Conservation (phyloP, 2,113 vertebrate genomes). For the Tachycineta bicolor region DNA sequence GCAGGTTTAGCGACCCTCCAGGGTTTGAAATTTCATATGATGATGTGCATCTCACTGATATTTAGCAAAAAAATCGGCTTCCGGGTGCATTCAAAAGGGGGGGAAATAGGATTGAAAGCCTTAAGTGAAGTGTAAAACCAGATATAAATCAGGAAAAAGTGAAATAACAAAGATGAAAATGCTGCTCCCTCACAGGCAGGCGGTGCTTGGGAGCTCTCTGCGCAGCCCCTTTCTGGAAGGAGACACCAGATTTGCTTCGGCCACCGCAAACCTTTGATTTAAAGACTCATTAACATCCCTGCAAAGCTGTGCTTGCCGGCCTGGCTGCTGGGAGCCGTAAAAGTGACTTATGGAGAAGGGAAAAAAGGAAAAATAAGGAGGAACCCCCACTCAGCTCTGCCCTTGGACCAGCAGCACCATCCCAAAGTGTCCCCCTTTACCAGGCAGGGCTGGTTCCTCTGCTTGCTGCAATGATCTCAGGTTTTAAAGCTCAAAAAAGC, state of each 20-base stretch:
- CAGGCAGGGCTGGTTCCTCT: not conserved
- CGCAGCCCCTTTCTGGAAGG: not conserved
- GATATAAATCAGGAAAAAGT: not conserved
- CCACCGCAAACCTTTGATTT: not conserved
- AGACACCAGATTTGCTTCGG: not conserved
- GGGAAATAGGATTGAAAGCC: not conserved
- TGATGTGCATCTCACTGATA: not conserved
- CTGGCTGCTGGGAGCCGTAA: not conserved
- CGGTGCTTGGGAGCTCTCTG: accelerated
- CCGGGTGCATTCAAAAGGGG: not conserved
- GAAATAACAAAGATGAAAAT: too few species aligned
- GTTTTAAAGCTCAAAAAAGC: not conserved
- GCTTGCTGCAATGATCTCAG: not conserved
- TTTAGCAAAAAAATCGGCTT: not conserved
- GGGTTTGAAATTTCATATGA: not conserved
- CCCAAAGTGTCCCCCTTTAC: not conserved
- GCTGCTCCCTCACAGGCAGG: not conserved
- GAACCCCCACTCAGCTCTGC: not conserved
- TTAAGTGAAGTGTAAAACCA: not conserved
- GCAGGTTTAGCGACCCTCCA: not conserved
- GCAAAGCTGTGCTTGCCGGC: not conserved
- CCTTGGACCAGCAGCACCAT: not conserved
- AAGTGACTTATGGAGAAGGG: not conserved
- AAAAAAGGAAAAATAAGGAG: not conserved
- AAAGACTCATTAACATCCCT: not conserved